phyloP scores from a whole-genome alignment of 2,113 vertebrate genomes.

The Bubalus kerabau region DNA sequence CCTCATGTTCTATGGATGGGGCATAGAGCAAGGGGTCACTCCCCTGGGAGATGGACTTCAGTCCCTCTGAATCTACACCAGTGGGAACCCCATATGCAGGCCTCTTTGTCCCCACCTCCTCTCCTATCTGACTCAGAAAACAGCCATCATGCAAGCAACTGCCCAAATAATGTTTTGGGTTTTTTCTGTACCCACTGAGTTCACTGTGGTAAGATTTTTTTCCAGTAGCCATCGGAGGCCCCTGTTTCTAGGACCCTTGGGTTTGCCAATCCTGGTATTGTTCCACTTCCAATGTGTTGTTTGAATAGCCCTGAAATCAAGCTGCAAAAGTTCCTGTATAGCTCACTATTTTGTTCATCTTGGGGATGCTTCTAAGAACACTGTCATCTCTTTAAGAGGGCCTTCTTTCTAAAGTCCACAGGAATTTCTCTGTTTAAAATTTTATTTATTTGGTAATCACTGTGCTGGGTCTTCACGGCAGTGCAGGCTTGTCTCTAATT shows the following conservation, averaged over 20 bases:
- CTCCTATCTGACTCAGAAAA: background rate
- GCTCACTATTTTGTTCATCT: background rate
- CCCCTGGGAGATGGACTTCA: background rate
- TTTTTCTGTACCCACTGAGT: background rate
- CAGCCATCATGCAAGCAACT: background rate
- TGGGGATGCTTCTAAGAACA: background rate
- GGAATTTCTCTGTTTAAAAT: background rate
- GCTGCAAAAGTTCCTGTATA: background rate
- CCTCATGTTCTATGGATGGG: background rate
- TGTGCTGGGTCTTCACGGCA: background rate
- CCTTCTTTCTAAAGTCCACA: background rate
- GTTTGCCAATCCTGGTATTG: background rate
- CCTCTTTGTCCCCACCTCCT: background rate
- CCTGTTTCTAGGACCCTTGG: background rate
- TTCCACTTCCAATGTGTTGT: background rate
- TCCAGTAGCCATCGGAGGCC: background rate
- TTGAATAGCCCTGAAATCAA: background rate
- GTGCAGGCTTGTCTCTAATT: background rate
- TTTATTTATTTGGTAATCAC: accelerated
- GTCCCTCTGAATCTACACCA: background rate
- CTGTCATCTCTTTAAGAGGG: background rate
- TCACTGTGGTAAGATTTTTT: background rate
- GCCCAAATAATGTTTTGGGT: background rate
- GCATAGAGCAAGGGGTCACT: background rate
- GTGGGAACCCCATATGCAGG: background rate